phyloP scores from a whole-genome alignment of 2,797 vertebrate species.

The Lepilemur septentrionalis region DNA sequence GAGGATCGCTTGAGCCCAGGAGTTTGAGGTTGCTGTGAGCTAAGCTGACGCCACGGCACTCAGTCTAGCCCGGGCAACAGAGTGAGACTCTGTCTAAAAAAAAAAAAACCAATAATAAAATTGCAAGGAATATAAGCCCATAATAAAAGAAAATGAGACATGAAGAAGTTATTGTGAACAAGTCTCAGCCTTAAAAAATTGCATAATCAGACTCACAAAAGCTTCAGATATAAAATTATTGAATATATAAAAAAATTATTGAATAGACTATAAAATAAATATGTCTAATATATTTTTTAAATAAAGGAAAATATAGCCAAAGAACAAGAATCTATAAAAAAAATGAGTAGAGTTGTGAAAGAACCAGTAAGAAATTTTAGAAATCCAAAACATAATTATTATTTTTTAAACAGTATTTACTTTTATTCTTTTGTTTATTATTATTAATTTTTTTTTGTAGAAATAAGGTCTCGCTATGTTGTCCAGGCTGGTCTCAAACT shows the following conservation, averaged over 20 bases:
- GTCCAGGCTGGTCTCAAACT: background rate
- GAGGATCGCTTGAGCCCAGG: too few relatives aligned
- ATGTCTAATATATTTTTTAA: background rate
- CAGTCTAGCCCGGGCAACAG: too few relatives aligned
- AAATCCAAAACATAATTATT: background rate
- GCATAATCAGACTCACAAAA: background rate
- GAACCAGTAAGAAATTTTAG: background rate
- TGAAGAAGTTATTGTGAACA: background rate
- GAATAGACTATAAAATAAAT: background rate
- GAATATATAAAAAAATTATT: conserved; percentile 9
- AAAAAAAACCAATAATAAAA: background rate
- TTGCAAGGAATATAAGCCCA: conserved; percentile 1
- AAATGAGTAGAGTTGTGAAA: background rate
- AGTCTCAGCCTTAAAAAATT: background rate
- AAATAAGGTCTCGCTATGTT: background rate
- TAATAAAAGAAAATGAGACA: background rate
- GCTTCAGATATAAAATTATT: background rate
- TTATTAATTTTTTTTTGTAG: background rate
- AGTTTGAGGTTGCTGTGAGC: too few relatives aligned
- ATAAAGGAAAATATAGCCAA: background rate
- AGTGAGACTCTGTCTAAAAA: too few relatives aligned
- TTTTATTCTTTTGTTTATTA: too few relatives aligned
- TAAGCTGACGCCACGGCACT: too few relatives aligned
- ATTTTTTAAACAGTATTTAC: background rate
- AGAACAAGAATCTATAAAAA: conserved; percentile 3